A percentile compares a stretch with the other conserved stretches of the same genome.
Conservation (phyloP, 2,797 vertebrate genomes). For the Margarornis squamiger region DNA sequence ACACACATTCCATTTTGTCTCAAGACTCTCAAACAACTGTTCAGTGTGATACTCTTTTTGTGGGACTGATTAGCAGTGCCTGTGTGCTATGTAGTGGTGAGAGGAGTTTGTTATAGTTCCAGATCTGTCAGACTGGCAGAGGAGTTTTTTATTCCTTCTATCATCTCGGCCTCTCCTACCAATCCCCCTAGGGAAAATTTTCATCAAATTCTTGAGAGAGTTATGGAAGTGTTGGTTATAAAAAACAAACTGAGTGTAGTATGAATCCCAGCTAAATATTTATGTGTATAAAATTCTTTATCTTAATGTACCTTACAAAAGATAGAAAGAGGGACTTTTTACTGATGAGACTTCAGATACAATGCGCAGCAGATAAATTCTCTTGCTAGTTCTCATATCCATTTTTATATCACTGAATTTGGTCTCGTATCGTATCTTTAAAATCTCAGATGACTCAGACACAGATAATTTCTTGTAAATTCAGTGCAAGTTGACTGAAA, state of each 20-base stretch:
- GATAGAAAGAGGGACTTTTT: background rate
- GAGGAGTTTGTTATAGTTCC: background rate
- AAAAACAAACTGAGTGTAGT: background rate
- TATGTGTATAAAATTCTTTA: background rate
- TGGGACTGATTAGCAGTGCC: background rate
- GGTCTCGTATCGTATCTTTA: background rate
- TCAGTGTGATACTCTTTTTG: background rate
- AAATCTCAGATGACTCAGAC: constrained; percentile 37
- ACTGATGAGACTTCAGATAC: background rate
- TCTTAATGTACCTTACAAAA: background rate
- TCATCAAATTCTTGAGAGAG: background rate
- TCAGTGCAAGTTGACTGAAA: constrained; percentile 14
- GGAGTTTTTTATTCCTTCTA: background rate
- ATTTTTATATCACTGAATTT: background rate
- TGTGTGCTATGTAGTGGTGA: background rate
- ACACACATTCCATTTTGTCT: background rate
- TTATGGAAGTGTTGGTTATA: background rate
- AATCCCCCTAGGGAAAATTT: background rate
- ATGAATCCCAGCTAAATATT: background rate
- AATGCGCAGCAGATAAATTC: background rate
- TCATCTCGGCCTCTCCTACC: background rate
- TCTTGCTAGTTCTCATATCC: background rate
- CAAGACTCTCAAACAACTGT: background rate
- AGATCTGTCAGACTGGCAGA: background rate
- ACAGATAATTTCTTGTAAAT: constrained; percentile 31